phyloP scores from a whole-genome alignment of 2,113 vertebrate species.

The Oceanodroma tethys region DNA sequence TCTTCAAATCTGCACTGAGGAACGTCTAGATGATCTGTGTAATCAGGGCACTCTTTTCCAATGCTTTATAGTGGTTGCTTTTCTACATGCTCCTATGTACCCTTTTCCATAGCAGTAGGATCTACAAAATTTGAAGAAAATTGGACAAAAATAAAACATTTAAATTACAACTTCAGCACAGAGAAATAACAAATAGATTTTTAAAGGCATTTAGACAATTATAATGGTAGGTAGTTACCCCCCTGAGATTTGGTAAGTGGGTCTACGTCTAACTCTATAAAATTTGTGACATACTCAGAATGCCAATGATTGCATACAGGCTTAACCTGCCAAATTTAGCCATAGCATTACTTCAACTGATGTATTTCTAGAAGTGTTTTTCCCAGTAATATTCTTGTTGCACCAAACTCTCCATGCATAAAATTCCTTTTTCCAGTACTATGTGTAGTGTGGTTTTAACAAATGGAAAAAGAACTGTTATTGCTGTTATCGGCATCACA shows the following conservation, averaged over 20 bases:
- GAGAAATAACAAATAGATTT: neutral
- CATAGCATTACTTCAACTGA: neutral
- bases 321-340: neutral
- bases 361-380: neutral
- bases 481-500: neutral
- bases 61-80: neutral
- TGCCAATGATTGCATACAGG: rapidly evolving
- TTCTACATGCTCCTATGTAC: neutral
- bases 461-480: neutral
- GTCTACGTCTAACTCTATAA: neutral
- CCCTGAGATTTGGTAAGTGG: neutral
- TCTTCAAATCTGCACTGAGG: neutral
- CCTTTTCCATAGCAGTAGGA: neutral
- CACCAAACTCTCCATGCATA: neutral
- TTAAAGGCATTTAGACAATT: neutral
- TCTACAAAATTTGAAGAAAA: neutral
- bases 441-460: neutral
- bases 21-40: neutral
- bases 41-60: neutral
- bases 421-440: neutral
- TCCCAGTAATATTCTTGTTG: neutral
- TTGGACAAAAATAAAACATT: neutral
- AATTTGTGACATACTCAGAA: neutral
- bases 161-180: neutral
- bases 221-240: neutral